Base-by-base conservation (phyloP, 2,888 invertebrate genomes). In the Beris morrisii region DNA sequence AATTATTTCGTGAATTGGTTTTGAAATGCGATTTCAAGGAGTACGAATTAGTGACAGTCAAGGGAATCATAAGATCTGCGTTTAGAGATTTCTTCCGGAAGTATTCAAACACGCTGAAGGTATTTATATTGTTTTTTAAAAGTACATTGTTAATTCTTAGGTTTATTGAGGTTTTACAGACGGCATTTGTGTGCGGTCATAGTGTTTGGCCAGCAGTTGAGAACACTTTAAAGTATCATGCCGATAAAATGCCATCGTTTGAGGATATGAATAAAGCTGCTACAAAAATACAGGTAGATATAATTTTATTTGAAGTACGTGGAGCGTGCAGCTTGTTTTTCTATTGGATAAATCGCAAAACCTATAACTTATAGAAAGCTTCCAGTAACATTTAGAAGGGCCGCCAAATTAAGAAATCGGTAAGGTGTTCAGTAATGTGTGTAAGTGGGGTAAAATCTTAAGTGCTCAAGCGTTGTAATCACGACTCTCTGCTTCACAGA, bases 21-120 rank as follows among this genome's bases (percentile, higher is more conserved):
- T 43, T 64, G 2, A 77, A 76, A 66, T 79, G 79, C 50, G 70
- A 74, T 6, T 75, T 80, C 48, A 72, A 75, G 0, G 74, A 75
- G 7, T 70, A 75, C 4, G 79, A 80, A 63, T 69, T 80, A 31
- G 67, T 73, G 44, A 63, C 71, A 5, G 74, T 78, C 0, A 73
- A 74, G 4, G 78, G 77, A 11, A 72, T 76, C 6, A 77, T 80
- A 44, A 76, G 75, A 54, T 73, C 73, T 43, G 78, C 79, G 5
- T 80, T 77, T 69, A 74, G 73, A 30, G 76, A 78, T 12, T 80
- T 78, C 64, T 75, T 77, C 4, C 69, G 75, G 5, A 77, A 77
- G 4, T 79, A 79, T 58, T 74, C 78, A 71, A 63, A 71, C 0
- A 75, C 76, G 0, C 71, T 74, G 28, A 75, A 74, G 68, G 76